Conservation (phyloP, 2,888 invertebrate species). For the Apodemia zela region DNA sequence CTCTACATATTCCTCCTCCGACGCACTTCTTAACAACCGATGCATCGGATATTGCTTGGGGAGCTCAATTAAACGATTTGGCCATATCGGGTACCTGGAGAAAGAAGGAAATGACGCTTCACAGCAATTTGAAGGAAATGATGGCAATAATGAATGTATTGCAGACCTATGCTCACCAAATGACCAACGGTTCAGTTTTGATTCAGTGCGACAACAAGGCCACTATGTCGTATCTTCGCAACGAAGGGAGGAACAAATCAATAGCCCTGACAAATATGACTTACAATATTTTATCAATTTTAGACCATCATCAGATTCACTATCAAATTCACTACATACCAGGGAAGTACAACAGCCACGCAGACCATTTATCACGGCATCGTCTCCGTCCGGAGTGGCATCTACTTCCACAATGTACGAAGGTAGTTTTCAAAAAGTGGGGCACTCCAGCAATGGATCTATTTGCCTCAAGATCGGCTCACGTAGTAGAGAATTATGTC, state of each 20-base stretch:
- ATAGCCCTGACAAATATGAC: too few species aligned
- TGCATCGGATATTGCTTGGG: conserved; percentile 28
- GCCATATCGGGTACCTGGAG: background rate
- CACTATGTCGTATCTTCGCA: too few species aligned
- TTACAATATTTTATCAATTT: too few species aligned
- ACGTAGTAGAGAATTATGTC: conserved; percentile 24
- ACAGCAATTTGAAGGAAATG: background rate
- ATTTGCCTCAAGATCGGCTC: conserved; percentile 23
- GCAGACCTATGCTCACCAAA: too few species aligned
- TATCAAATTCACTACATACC: too few species aligned
- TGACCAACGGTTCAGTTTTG: too few species aligned
- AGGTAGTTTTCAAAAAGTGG: conserved; percentile 13
- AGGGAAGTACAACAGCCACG: background rate
- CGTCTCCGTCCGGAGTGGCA: conserved; percentile 31
- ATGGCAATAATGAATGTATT: too few species aligned
- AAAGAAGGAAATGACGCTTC: background rate
- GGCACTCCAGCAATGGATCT: conserved; percentile 24
- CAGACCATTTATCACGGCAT: background rate
- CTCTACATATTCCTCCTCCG: conserved; percentile 21
- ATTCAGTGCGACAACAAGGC: too few species aligned
- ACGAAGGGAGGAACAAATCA: too few species aligned
- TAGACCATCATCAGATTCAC: too few species aligned
- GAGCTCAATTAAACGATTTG: conserved; percentile 22
- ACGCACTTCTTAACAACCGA: conserved; percentile 28
- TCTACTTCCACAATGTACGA: conserved; percentile 20